Base-by-base conservation (phyloP, 2,888 invertebrate genomes). In the Dasysyrphus albostriatus region DNA sequence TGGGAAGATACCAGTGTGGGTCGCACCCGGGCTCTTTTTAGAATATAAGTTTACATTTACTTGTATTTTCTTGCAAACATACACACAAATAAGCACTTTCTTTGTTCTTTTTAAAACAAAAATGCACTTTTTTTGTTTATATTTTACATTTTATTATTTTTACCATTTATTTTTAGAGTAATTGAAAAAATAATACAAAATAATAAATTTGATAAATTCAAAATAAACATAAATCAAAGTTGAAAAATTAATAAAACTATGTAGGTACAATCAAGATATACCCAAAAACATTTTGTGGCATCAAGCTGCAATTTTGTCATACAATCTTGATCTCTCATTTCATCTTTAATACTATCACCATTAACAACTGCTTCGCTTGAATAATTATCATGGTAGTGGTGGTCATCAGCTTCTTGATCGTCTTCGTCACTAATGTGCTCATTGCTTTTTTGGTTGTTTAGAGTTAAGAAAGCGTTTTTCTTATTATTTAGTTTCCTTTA, bases 401-500 rank as follows among this genome's bases (percentile, higher is more conserved):
- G n/a, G n/a, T n/a, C n/a, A n/a, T n/a, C n/a, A n/a, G n/a, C n/a
- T n/a, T n/a, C n/a, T n/a, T n/a, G n/a, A n/a, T n/a, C n/a, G n/a
- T n/a, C n/a, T n/a, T n/a, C n/a, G n/a, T n/a, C n/a, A n/a, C n/a
- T n/a, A n/a, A n/a, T n/a, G n/a, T n/a, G n/a, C n/a, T n/a, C n/a
- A n/a, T n/a, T n/a, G 69, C 73, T 69, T 24, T 63, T 69, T 69
- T 85, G 77, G 73, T 78, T 81, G 56, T 73, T 85, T 19, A 81
- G 76, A 32, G 82, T 77, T 77, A 85, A 16, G 67, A 76, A 84
- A 76, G 76, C 59, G 73, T 77, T 87, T 74, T 83, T 81, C 58
- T 73, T 77, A 56, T 83, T 83, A 49, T 83, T 79, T 39, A 69
- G 29, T 76, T 80, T 88, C 14, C 29, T 54, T 3, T 14, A 29